Evolutionary conservation across 2,797 vertebrate species (phyloP), one percentile per base, ranked within the genome.

Genomic region (Acipenser transmontanus): DNA sequence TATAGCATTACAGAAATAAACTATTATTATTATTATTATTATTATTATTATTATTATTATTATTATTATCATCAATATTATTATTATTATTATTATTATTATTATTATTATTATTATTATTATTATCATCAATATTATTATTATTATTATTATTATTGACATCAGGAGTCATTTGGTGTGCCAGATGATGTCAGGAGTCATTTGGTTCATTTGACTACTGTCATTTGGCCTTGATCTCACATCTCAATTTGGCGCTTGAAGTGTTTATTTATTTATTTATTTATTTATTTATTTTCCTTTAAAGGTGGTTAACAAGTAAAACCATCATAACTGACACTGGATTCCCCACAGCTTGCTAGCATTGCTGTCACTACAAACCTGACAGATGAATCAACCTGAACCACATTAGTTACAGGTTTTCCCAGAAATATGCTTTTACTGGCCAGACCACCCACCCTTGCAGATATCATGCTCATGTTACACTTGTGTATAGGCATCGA

Each of bases 141-240:
- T 20, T 20, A 20, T 20, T 20, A 20, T 20, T 20, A 20, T 20
- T 20, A 20, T 20, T 20, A 20, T 20, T 20, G 2, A 20, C 20
- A 20, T 2, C 79, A 81, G 82, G 84, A 17, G 17, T 75, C 77
- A 82, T 82, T 86, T 84, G 80, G 77, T 78, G 75, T 79, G 70
- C 78, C 74, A 84, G 81, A 87, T 81, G 84, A 85, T 84, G 84
- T 83, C 82, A 85, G 83, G 83, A 87, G 85, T 83, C 80, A 81
- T 78, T 80, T 81, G 34, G 79, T 77, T 72, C 81, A 76, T 87
- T 85, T 86, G 84, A 86, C 76, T 34, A 1, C 34, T 34, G 0
- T 34, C 34, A 34, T 34, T 34, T 72, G 72, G 65, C 79, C 82
- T 82, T 87, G 84, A 88, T 87, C 83, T 82, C 70, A 68, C 70